phyloP scores from a whole-genome alignment of 2,888 invertebrate genomes.

The Folsomia candida region DNA sequence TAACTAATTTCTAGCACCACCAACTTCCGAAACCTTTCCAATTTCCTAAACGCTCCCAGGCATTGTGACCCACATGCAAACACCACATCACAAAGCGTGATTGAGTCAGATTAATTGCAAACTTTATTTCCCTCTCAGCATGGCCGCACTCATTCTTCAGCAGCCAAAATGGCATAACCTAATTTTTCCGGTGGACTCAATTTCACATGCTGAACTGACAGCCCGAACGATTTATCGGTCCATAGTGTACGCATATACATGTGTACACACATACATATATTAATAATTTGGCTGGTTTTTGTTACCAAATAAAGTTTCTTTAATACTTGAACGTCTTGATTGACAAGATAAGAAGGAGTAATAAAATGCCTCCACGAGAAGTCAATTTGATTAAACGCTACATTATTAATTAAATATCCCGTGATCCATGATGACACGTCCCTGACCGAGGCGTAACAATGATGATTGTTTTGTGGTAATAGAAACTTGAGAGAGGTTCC shows the following conservation, averaged over 20 bases:
- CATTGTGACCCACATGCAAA: slow-evolving; percentile 5
- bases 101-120: slow-evolving; percentile 15
- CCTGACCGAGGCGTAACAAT: neutral
- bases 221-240: neutral
- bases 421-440: neutral
- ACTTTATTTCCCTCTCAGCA: neutral
- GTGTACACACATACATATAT: no score
- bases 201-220: neutral
- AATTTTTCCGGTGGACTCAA: neutral
- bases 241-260: no score
- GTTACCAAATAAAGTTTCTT: no score
- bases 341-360: no score
- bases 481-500: neutral
- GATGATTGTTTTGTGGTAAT: neutral
- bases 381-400: neutral
- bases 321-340: no score
- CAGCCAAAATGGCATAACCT: neutral
- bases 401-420: neutral
- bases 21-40: neutral
- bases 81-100: slow-evolving; percentile 1
- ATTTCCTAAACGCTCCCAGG: neutral
- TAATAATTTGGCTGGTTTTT: no score
- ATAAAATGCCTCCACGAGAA: no score
- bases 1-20: slow-evolving; percentile 11
- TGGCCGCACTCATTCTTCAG: neutral